phyloP scores from a whole-genome alignment of 2,797 vertebrate species.

The Ctenopoma multispine region DNA sequence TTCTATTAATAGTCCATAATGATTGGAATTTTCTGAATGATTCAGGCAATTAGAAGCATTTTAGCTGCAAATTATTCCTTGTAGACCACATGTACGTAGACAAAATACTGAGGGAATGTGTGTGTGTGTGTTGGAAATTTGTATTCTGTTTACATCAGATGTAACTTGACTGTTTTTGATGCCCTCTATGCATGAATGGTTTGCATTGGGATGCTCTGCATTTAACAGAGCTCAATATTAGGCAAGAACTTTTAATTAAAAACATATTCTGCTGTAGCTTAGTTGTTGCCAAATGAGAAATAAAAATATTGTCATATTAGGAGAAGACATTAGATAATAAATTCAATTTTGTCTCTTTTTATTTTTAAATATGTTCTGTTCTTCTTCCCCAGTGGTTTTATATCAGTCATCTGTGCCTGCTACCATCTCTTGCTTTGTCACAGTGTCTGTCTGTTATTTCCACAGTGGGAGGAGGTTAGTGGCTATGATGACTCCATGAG shows the following conservation, averaged over 20 bases:
- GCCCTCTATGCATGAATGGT: slow-evolving; percentile 47
- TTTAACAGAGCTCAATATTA: slow-evolving; percentile 55
- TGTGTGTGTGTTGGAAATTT: slow-evolving; percentile 25
- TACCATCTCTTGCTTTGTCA: slow-evolving; percentile 21
- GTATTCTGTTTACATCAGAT: slow-evolving; percentile 33
- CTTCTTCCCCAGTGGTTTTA: not conserved
- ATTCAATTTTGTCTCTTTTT: slow-evolving; percentile 8
- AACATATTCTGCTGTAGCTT: slow-evolving; percentile 34
- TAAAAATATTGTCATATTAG: slow-evolving; percentile 7
- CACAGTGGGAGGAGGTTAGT: slow-evolving; percentile 98
- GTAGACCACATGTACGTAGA: slow-evolving; percentile 45
- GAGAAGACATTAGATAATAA: slow-evolving; percentile 34
- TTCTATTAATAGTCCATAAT: slow-evolving; percentile 70
- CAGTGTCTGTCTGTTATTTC: slow-evolving; percentile 45
- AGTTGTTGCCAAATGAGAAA: slow-evolving; percentile 14
- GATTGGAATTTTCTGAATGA: slow-evolving; percentile 73
- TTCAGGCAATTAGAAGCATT: slow-evolving; percentile 72
- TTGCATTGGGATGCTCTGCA: slow-evolving; percentile 50
- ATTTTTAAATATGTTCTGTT: not conserved
- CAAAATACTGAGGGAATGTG: slow-evolving; percentile 21
- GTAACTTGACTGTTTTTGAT: slow-evolving; percentile 46
- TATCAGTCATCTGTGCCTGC: not conserved
- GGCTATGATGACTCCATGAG: slow-evolving; percentile 98
- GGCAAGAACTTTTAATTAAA: slow-evolving; percentile 42
- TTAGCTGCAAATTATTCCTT: slow-evolving; percentile 71